phyloP scores from a whole-genome alignment of 2,797 vertebrate species.

The Squalus acanthias region DNA sequence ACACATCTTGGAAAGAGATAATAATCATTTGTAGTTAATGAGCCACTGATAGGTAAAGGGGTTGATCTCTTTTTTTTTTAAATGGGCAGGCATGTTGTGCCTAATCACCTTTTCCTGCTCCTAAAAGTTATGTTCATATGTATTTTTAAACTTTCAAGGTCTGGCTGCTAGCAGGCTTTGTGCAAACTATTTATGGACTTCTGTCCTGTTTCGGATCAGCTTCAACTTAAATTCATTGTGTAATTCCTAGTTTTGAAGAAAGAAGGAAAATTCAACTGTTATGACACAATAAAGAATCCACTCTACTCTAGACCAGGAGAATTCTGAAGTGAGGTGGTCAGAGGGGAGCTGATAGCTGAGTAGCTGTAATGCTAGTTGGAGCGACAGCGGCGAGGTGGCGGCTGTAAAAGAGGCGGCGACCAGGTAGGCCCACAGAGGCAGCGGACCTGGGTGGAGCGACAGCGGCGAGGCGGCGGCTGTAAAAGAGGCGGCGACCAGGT shows the following conservation, averaged over 20 bases:
- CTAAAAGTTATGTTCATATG: neutral
- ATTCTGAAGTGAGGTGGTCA: too few species aligned
- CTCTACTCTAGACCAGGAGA: neutral
- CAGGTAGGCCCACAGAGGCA: too few species aligned
- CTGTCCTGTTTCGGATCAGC: neutral
- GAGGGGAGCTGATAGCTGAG: too few species aligned
- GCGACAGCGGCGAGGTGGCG: too few species aligned
- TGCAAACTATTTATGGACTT: neutral
- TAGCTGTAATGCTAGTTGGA: too few species aligned
- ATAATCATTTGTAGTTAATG: neutral
- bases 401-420: too few species aligned
- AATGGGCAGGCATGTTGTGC: neutral
- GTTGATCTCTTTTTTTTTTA: too few species aligned
- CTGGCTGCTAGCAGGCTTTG: neutral
- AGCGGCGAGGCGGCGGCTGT: too few species aligned
- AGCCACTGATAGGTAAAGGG: neutral
- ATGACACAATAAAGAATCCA: neutral
- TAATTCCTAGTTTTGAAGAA: neutral
- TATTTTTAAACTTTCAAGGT: neutral
- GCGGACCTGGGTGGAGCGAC: too few species aligned
- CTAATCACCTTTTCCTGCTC: neutral
- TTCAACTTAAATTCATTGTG: neutral
- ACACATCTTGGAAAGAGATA: neutral
- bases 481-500: too few species aligned
- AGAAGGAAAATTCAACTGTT: neutral